Base-by-base conservation (phyloP, 2,888 invertebrate genomes). In the Dinocampus coccinellae region DNA sequence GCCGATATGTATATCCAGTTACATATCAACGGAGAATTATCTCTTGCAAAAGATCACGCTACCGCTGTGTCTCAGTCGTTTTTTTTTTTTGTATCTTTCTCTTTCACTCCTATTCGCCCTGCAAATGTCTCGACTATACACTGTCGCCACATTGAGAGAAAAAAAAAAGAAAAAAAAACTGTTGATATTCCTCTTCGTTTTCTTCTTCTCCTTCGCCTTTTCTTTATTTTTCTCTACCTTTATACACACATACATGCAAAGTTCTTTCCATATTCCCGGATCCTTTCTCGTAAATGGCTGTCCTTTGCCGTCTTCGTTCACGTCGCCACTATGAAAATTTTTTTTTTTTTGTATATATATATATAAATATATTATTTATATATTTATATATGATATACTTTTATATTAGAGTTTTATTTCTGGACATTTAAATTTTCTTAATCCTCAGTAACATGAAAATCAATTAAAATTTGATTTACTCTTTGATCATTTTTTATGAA, bases 261-360 rank as follows among this genome's bases (percentile, higher is more conserved):
- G n/a, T 61, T 71, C 74, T 76, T 77, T 76, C 70, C 77, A 77
- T 77, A 77, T 77, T 78, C 75, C 75, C 72, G 74, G 73, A 77
- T 78, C 68, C 70, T 68, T 63, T 62, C 69, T 6, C 58, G 22
- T 39, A 47, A 70, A 65, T 55, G 63, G 34, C 60, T 67, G 42
- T 60, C 62, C 63, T 68, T 73, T 72, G 70, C 66, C 61, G 66
- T 71, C 60, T 24, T 24, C n/a, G 42, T 52, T 57, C 47, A 47
- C 26, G 24, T 11, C 26, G 29, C 3, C 47, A 6, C 13, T 47
- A 29, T 58, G 29, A 52, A 20, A 52, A 22, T 33, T 34, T 34
- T 42, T 63, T 33, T 20, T 33, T 33, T n/a, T 16, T 16, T 33
- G 33, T 33, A n/a, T 7, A 22, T 22, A 22, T 3, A 29, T 42